phyloP scores from a whole-genome alignment of 2,797 vertebrate genomes.

The Choloepus didactylus region DNA sequence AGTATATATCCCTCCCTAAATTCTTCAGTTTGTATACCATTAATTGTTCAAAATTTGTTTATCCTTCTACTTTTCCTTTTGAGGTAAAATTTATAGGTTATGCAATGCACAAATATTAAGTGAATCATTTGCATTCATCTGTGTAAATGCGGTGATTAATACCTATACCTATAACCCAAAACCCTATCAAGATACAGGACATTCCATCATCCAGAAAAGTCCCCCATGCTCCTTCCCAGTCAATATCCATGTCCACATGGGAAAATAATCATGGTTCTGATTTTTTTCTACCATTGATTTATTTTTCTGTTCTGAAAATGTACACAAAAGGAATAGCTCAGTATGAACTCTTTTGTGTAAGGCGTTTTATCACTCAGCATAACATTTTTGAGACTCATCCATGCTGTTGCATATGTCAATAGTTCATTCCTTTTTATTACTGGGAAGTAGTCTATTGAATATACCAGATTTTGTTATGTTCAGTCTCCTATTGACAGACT shows the following conservation, averaged over 20 bases:
- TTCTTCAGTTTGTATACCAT: neutral
- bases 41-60: constrained; percentile 14
- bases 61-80: constrained; percentile 29
- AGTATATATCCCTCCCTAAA: neutral
- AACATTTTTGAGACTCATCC: constrained; percentile 11
- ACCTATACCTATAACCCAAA: neutral
- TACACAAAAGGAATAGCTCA: neutral
- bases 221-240: neutral
- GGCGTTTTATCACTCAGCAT: constrained; percentile 11
- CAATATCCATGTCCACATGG: neutral
- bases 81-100: constrained; percentile 26
- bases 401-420: neutral
- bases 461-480: neutral
- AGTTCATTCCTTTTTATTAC: neutral
- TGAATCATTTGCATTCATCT: neutral
- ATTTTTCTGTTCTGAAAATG: constrained; percentile 22
- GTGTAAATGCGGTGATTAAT: neutral
- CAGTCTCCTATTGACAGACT: neutral
- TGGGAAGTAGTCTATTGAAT: neutral
- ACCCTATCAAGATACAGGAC: neutral
- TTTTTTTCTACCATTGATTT: neutral
- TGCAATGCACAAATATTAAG: neutral
- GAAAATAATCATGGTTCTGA: neutral
- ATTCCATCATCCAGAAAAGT: neutral
- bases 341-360: neutral